phyloP scores from a whole-genome alignment of 2,888 invertebrate genomes.

The Emmelina monodactyla region DNA sequence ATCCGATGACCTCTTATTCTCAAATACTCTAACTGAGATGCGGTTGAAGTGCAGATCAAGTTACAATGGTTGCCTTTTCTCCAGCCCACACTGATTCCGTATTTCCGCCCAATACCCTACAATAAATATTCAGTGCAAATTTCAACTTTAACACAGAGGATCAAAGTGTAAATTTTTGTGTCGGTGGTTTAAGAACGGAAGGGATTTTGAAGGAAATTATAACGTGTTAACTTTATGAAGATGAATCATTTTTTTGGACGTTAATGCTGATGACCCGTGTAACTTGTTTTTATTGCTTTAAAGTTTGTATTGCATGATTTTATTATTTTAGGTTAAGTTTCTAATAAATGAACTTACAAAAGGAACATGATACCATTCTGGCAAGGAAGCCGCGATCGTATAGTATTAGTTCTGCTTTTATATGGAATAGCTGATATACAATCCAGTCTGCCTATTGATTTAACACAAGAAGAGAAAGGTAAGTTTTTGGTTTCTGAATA shows the following conservation, averaged over 20 bases:
- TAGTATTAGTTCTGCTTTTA: slow-evolving; percentile 45
- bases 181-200: slow-evolving; percentile 17
- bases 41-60: slow-evolving; percentile 21
- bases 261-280: background rate
- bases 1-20: slow-evolving; percentile 26
- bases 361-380: slow-evolving; percentile 44
- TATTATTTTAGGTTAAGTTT: slow-evolving; percentile 13
- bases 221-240: background rate
- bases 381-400: slow-evolving; percentile 43
- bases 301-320: background rate
- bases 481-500: slow-evolving; percentile 8
- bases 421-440: slow-evolving; percentile 56
- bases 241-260: slow-evolving; percentile 1
- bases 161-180: slow-evolving; percentile 19
- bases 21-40: background rate
- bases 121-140: background rate
- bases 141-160: slow-evolving; percentile 1
- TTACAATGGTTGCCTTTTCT: slow-evolving; percentile 32
- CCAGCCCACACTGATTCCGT: slow-evolving; percentile 50
- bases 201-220: slow-evolving; percentile 22
- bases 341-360: slow-evolving; percentile 56
- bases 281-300: background rate
- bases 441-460: slow-evolving; percentile 48
- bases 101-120: slow-evolving; percentile 37
- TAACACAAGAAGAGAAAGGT: slow-evolving; percentile 57